Percentiles rank a stretch among this genome's conserved stretches.
Evolutionary conservation across 2,888 invertebrate species (phyloP).

Genomic region (Nemotelus nigrinus): DNA sequence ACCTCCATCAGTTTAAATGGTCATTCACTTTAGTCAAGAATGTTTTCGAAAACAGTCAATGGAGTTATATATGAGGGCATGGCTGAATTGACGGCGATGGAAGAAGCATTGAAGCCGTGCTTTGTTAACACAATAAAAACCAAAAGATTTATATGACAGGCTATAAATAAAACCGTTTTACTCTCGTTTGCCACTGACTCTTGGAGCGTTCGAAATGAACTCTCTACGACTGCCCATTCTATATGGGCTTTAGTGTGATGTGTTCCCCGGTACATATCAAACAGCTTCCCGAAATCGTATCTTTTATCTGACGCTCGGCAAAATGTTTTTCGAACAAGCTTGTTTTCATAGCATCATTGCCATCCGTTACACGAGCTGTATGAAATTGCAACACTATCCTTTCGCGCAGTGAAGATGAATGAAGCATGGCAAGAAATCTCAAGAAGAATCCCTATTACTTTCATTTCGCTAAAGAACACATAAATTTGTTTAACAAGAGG

Average conservation of each 20-base stretch:
- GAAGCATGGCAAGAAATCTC: background rate
- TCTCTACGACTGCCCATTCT: slow-evolving; percentile 44
- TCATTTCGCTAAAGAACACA: background rate
- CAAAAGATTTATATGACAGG: slow-evolving; percentile 63
- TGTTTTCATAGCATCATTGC: background rate
- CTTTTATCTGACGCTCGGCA: no score
- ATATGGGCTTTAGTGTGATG: slow-evolving; percentile 37
- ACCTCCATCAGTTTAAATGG: background rate
- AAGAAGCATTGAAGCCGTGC: slow-evolving; percentile 43
- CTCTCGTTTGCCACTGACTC: slow-evolving; percentile 1
- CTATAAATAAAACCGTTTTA: slow-evolving; percentile 59
- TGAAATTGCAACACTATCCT: background rate
- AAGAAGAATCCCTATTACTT: background rate
- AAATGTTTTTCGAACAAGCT: no score
- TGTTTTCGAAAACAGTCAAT: slow-evolving; percentile 22
- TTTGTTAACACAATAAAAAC: slow-evolving; percentile 50
- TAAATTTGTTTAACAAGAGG: slow-evolving; percentile 40
- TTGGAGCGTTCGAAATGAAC: slow-evolving; percentile 35
- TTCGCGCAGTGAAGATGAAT: background rate
- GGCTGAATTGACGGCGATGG: slow-evolving; percentile 32
- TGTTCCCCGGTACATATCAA: background rate
- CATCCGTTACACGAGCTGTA: background rate
- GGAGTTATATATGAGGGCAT: slow-evolving; percentile 14
- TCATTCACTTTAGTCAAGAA: slow-evolving; percentile 32
- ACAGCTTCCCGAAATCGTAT: no score